Percentiles rank a stretch among this genome's conserved stretches.
Evolutionary conservation across 2,113 vertebrate genomes (phyloP).

Genomic region (Fulmarus glacialis): DNA sequence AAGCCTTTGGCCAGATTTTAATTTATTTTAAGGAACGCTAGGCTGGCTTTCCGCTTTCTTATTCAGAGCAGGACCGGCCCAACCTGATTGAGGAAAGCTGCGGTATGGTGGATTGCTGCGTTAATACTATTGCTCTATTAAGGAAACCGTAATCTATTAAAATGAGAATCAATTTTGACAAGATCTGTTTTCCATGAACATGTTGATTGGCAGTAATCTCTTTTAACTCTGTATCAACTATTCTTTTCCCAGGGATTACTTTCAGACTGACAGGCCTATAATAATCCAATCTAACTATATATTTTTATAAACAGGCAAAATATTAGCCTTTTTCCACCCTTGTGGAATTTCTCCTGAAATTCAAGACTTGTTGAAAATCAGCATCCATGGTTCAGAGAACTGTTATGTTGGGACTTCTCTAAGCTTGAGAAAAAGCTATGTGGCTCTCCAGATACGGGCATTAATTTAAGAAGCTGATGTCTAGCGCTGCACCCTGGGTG

Average conservation of each 20-base stretch:
- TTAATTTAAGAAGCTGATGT: background rate
- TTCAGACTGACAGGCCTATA: background rate
- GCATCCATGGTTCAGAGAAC: background rate
- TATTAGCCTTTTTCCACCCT: background rate
- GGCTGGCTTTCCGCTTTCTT: background rate
- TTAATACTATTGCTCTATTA: background rate
- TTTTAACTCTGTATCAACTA: background rate
- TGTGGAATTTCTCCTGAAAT: background rate
- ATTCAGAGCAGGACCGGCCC: background rate
- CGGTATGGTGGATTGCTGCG: rapidly evolving
- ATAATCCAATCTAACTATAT: background rate
- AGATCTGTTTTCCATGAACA: background rate
- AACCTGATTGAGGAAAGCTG: background rate
- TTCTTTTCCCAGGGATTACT: background rate
- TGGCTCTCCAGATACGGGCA: background rate
- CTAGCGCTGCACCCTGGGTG: background rate
- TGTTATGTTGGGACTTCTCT: background rate
- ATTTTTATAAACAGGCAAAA: background rate
- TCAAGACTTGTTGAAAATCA: background rate
- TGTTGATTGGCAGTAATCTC: background rate
- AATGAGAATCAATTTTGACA: background rate
- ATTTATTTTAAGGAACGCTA: background rate
- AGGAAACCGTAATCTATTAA: background rate
- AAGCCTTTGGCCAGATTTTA: background rate
- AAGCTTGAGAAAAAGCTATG: background rate